Conservation (phyloP, 2,888 invertebrate genomes). For the Tolmerus cingulatus region DNA sequence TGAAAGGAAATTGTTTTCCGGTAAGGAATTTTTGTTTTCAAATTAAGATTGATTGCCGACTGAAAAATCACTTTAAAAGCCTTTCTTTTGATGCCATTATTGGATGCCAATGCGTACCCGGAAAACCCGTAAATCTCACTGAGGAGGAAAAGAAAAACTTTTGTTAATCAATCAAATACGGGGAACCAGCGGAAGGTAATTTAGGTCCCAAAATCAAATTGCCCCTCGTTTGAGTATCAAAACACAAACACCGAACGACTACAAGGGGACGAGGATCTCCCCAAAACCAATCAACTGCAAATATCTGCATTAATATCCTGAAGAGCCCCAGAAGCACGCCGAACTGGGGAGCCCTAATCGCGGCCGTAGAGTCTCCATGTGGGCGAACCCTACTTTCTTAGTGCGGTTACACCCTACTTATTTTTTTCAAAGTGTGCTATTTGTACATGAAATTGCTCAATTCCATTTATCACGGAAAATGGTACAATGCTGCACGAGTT, state of each 20-base stretch:
- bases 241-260: neutral
- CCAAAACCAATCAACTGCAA: conserved; percentile 22
- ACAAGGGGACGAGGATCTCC: neutral
- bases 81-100: neutral
- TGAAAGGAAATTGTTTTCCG: neutral
- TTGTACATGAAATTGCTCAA: conserved; percentile 21
- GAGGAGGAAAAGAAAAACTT: neutral
- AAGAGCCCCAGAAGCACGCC: neutral
- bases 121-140: neutral
- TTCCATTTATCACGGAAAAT: conserved; percentile 22
- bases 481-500: conserved; percentile 24
- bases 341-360: neutral
- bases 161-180: neutral
- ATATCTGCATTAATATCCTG: conserved; percentile 32
- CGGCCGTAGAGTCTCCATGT: neutral
- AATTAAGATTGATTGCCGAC: neutral
- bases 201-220: neutral
- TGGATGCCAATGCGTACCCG: neutral
- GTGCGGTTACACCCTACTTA: conserved; percentile 30
- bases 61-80: neutral
- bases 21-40: neutral
- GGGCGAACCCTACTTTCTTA: conserved; percentile 15
- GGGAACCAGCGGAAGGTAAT: neutral
- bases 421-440: conserved; percentile 12
- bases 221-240: neutral